Conservation (phyloP, 2,888 invertebrate species). For the Macroteleia sp. region DNA sequence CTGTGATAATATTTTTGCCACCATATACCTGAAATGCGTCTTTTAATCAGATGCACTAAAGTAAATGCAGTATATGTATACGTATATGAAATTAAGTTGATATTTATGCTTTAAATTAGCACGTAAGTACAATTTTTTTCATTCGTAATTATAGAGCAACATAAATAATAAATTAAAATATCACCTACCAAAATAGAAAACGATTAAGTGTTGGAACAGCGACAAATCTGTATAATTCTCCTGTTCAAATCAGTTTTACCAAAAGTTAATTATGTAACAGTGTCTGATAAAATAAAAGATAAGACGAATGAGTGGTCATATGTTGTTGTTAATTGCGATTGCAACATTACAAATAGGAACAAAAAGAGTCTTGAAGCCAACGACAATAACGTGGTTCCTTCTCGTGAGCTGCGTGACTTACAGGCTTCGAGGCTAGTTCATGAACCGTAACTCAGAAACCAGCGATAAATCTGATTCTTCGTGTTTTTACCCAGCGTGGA, state of each 20-base stretch:
- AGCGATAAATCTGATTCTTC: slow-evolving; percentile 77
- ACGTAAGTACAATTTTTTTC: too few species aligned
- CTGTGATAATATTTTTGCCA: too few species aligned
- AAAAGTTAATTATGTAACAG: slow-evolving; percentile 42
- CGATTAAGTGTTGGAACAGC: slow-evolving; percentile 21
- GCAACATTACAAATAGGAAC: slow-evolving; percentile 75
- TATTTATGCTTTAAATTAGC: too few species aligned
- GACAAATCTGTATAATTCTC: slow-evolving; percentile 12
- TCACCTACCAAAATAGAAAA: slow-evolving; percentile 31
- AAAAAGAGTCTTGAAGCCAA: slow-evolving; percentile 62
- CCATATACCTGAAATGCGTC: too few species aligned
- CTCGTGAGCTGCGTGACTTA: slow-evolving; percentile 75
- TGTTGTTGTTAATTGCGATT: slow-evolving; percentile 76
- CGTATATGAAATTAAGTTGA: too few species aligned
- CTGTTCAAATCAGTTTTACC: slow-evolving; percentile 28
- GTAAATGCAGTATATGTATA: too few species aligned
- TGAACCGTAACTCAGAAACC: slow-evolving; percentile 75
- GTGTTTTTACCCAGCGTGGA: slow-evolving; percentile 69
- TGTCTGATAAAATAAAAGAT: slow-evolving; percentile 30
- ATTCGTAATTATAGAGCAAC: too few species aligned
- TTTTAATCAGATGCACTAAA: too few species aligned
- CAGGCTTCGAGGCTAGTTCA: slow-evolving; percentile 72
- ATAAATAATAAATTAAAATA: slow-evolving; percentile 41
- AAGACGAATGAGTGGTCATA: slow-evolving; percentile 56
- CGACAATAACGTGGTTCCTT: slow-evolving; percentile 51